Base-by-base conservation (phyloP, 2,797 vertebrate genomes). In the Lepus townsendii region DNA sequence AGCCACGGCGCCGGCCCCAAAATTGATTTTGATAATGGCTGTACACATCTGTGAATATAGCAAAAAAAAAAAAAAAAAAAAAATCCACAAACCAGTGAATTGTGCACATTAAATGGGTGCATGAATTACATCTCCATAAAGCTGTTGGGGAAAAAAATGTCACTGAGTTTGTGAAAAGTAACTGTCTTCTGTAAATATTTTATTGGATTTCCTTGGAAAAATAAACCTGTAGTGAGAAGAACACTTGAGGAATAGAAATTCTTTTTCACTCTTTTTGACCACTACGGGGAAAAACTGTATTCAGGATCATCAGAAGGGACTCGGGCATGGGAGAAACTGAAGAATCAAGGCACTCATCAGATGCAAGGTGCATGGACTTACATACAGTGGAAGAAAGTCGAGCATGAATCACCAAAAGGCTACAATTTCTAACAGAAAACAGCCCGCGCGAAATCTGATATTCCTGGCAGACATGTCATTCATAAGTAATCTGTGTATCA, bases 141-240 rank as follows among this genome's bases (percentile, higher is more conserved):
- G 22, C n/a, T 75, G 4, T 57, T 88, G 50, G 6, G 12, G 73
- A 92, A 79, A 30, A 32, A 72, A 76, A 60, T 27, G 7, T 76
- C 50, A 85, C 16, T 84, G 54, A 68, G n/a, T 84, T 57, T 85
- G 30, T 83, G 24, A 90, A 90, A 68, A 84, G n/a, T 76, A 71
- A 83, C 47, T 27, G 8, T 50, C 50, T 63, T 86, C 9, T 35
- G 14, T 38, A 90, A 88, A 69, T 90, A 92, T 60, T 90, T 24
- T 42, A 82, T 3, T 10, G 20, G 52, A 20, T 83, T 88, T 73
- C 88, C 38, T 78, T 47, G 82, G 27, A 68, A 65, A 78, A 38
- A 20, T 24, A 72, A 30, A 24, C 3, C 7, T 65, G 5, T 26
- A 94, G 54, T 62, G 32, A 84, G 71, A 82, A 92, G 90, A 79